Conservation (phyloP, 1,140 invertebrate genomes). For the Sinonovacula constricta region DNA sequence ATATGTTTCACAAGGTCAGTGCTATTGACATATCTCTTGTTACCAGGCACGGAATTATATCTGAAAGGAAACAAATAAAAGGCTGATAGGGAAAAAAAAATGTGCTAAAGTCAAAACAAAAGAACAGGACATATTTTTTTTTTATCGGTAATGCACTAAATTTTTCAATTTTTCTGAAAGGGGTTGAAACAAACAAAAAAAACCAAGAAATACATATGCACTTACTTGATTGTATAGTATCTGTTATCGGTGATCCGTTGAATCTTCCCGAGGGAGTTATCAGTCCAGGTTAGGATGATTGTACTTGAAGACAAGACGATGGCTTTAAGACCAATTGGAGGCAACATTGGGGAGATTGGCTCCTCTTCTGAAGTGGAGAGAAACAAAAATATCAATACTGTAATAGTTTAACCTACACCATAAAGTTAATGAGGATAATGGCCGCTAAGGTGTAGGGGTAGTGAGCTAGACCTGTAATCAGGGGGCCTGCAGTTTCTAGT, state of each 20-base stretch:
- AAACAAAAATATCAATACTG: no score
- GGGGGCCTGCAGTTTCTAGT: no score
- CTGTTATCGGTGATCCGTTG: slow-evolving; percentile 87
- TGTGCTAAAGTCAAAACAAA: no score
- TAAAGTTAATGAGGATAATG: no score
- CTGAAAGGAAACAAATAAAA: no score
- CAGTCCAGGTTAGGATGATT: slow-evolving; percentile 97
- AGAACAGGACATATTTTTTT: not conserved
- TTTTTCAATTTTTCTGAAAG: not conserved
- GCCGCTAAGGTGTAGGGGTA: no score
- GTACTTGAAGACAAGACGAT: slow-evolving; percentile 91
- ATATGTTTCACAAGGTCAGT: slow-evolving; percentile 96
- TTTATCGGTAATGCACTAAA: not conserved
- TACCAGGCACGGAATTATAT: slow-evolving; percentile 66
- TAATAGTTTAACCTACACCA: no score
- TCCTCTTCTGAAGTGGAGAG: no score
- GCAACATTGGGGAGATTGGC: slow-evolving; percentile 82
- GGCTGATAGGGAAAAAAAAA: no score
- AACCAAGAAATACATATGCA: slow-evolving; percentile 61
- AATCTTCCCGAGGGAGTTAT: slow-evolving; percentile 83
- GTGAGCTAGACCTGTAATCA: no score
- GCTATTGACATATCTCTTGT: slow-evolving; percentile 88
- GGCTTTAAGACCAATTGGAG: slow-evolving; percentile 95
- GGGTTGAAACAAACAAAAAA: no score
- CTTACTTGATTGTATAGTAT: slow-evolving; percentile 90